These are phyloP conservation scores for Dasysyrphus tricinctus DNA, from an alignment of 2,888 invertebrate genomes.

Conservation along the genomic window DNA sequence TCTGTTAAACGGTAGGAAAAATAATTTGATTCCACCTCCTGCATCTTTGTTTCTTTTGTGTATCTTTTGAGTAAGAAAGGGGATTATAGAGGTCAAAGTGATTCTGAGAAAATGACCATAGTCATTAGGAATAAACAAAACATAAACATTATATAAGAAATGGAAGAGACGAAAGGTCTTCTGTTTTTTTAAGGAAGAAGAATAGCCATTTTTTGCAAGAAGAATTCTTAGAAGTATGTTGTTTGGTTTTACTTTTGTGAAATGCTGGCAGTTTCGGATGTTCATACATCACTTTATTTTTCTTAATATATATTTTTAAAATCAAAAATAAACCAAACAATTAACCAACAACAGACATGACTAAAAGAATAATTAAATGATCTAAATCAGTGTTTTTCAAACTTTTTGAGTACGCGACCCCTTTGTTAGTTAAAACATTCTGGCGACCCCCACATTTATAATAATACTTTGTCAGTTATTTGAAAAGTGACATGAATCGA, in stretches of 20 bases:
- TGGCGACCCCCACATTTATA: too few species aligned
- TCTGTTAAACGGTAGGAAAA: conserved; percentile 18
- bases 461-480: too few species aligned
- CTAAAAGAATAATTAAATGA: too few species aligned
- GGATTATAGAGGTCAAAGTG: conserved; percentile 34
- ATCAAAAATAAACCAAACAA: too few species aligned
- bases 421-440: too few species aligned
- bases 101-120: conserved; percentile 51
- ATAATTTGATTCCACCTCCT: conserved; percentile 63
- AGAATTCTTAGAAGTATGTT: conserved; percentile 13
- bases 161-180: too few species aligned
- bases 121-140: neutral
- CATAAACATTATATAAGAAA: conserved; percentile 54
- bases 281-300: neutral
- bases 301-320: too few species aligned
- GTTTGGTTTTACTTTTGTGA: neutral
- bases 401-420: too few species aligned
- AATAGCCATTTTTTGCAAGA: neutral
- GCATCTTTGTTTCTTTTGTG: conserved; percentile 17
- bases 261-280: neutral
- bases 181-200: neutral
- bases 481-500: too few species aligned
- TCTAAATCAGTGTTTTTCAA: too few species aligned
- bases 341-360: too few species aligned
- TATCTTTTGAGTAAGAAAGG: conserved; percentile 42